phyloP scores from a whole-genome alignment of 1,140 invertebrate genomes.

The Trichoplusia ni region DNA sequence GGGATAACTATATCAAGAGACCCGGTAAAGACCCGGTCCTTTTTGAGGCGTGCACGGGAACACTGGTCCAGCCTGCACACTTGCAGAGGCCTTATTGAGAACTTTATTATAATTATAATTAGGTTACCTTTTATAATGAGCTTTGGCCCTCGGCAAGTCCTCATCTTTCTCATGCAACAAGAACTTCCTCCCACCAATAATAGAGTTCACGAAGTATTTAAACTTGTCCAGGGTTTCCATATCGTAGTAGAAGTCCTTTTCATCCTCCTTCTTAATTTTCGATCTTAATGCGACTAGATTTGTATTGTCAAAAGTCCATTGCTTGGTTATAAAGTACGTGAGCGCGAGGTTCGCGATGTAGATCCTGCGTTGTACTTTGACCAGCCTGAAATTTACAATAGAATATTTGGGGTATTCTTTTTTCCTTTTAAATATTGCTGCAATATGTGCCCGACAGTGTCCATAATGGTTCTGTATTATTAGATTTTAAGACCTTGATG shows the following conservation, averaged over 20 bases:
- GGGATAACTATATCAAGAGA: too few species aligned
- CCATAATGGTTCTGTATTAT: too few species aligned
- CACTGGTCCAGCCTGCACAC: too few species aligned
- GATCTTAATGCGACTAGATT: constrained; percentile 86
- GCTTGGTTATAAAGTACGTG: constrained; percentile 89
- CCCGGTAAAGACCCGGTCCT: too few species aligned
- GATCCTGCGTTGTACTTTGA: constrained; percentile 90
- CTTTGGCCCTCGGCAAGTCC: constrained; percentile 65
- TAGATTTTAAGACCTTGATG: too few species aligned
- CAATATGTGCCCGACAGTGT: too few species aligned
- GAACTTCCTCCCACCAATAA: constrained; percentile 80
- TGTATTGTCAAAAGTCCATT: constrained; percentile 91
- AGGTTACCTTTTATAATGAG: constrained; percentile 14
- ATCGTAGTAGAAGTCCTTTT: constrained; percentile 84
- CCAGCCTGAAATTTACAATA: constrained; percentile 82
- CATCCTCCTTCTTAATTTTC: constrained; percentile 84
- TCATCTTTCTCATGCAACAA: constrained; percentile 82
- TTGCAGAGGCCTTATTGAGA: too few species aligned
- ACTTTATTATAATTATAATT: too few species aligned
- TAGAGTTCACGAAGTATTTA: constrained; percentile 3
- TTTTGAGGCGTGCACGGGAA: too few species aligned
- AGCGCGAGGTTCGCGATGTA: constrained; percentile 89
- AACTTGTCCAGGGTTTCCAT: constrained; percentile 14
- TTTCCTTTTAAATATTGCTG: too few species aligned
- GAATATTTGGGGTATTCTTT: too few species aligned